A percentile compares a stretch with the other conserved stretches of the same genome.
These are phyloP conservation scores for Drosophila pseudoobscura DNA, from an alignment of 1,140 invertebrate genomes.

Conservation along the genomic window DNA sequence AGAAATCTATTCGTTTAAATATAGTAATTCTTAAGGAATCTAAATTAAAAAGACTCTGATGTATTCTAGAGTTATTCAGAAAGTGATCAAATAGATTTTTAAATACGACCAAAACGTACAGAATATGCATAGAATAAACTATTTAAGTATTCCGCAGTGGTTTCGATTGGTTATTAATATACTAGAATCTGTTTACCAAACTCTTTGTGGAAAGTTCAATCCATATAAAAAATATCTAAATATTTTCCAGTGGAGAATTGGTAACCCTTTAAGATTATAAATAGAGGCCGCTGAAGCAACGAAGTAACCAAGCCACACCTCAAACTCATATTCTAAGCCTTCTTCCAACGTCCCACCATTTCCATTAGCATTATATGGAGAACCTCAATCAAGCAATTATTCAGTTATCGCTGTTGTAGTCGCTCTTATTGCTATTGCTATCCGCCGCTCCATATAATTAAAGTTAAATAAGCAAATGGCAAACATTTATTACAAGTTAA, in stretches of 20 bases:
- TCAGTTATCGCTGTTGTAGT: constrained; percentile 54
- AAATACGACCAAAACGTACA: background rate
- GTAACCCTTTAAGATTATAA: no score
- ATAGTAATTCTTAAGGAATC: background rate
- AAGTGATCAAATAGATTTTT: background rate
- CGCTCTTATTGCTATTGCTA: constrained; percentile 33
- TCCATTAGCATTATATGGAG: constrained; percentile 5
- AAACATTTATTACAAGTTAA: constrained; percentile 81
- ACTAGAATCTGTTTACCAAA: no score
- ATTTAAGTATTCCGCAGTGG: no score
- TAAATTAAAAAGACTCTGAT: background rate
- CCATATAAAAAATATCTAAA: no score
- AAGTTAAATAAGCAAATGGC: constrained; percentile 80
- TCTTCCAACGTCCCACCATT: constrained; percentile 11
- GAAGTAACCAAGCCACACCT: constrained; percentile 23
- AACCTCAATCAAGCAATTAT: constrained; percentile 62
- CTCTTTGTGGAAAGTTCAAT: no score
- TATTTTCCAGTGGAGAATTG: no score
- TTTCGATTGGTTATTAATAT: no score
- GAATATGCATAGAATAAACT: no score
- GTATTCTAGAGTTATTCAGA: background rate
- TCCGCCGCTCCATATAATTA: constrained; percentile 62
- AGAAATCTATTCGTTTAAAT: no score
- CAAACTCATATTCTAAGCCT: constrained; percentile 14
- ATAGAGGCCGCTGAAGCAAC: background rate